These are phyloP conservation scores for Papilio dardanus DNA, from an alignment of 1,140 invertebrate genomes.

Conservation along the genomic window DNA sequence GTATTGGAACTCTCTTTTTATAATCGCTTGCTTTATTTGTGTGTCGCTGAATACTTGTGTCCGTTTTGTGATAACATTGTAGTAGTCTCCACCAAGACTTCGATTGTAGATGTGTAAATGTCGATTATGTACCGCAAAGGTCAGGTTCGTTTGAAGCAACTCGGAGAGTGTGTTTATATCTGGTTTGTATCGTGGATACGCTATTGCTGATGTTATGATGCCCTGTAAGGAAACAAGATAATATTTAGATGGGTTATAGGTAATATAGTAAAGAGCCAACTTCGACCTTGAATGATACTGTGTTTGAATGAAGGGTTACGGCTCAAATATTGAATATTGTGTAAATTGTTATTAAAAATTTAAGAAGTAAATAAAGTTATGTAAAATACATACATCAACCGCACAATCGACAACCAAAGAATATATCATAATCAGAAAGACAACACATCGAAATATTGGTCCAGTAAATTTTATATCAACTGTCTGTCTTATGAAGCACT, in stretches of 20 bases:
- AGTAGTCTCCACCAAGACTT: conserved; percentile 52
- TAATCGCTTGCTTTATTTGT: conserved; percentile 63
- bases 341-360: too few species aligned
- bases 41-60: conserved; percentile 61
- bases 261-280: too few species aligned
- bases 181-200: conserved; percentile 70
- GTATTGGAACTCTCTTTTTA: conserved; percentile 65
- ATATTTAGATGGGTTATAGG: too few species aligned
- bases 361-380: not conserved
- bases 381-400: conserved; percentile 70
- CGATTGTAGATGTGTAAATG: conserved; percentile 59
- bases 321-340: too few species aligned
- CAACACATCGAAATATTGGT: conserved; percentile 61
- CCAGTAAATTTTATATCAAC: conserved; percentile 67
- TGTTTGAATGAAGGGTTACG: too few species aligned
- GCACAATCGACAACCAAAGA: conserved; percentile 71
- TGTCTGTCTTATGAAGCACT: conserved; percentile 74
- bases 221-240: conserved; percentile 53
- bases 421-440: conserved; percentile 65
- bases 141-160: conserved; percentile 60
- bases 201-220: conserved; percentile 71
- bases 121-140: conserved; percentile 69
- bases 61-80: conserved; percentile 51
- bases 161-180: conserved; percentile 61
- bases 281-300: too few species aligned